Percentiles rank a stretch among this genome's conserved stretches.
Conservation (phyloP, 2,797 vertebrate genomes). For the Mus minutoides region DNA sequence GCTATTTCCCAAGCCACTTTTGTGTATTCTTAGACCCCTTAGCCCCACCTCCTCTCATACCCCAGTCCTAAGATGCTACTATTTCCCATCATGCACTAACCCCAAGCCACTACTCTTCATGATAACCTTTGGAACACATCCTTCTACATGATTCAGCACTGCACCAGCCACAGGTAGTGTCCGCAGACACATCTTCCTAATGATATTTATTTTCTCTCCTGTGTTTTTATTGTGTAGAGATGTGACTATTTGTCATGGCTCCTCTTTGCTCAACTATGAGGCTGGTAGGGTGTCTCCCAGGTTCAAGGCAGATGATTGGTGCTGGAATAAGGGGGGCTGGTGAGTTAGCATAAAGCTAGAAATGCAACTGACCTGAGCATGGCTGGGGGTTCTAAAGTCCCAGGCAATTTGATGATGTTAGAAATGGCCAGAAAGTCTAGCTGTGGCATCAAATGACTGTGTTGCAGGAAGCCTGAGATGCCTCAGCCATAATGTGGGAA, state of each 20-base stretch:
- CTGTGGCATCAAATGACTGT: not conserved
- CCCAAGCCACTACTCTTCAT: not conserved
- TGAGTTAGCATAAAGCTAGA: not conserved
- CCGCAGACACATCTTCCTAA: slow-evolving; percentile 49
- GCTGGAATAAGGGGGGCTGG: not conserved
- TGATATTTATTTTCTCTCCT: slow-evolving; percentile 7
- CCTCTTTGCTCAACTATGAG: slow-evolving; percentile 30
- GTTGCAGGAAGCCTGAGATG: not conserved
- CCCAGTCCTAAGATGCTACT: not conserved
- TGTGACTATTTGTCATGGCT: slow-evolving; percentile 43
- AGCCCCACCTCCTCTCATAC: not conserved
- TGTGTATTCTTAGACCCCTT: not conserved
- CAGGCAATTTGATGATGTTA: not conserved
- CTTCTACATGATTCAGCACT: slow-evolving; percentile 61
- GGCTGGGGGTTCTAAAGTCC: not conserved
- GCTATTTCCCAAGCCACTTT: not conserved
- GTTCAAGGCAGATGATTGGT: not conserved
- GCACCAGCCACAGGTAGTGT: slow-evolving; percentile 5
- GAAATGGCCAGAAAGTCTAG: not conserved
- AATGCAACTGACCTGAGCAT: not conserved
- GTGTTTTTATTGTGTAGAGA: slow-evolving; percentile 19
- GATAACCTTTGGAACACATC: slow-evolving; percentile 6
- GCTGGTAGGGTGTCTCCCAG: not conserved
- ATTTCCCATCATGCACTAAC: not conserved
- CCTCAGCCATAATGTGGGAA: not conserved